A percentile compares a stretch with the other conserved stretches of the same genome.
Conservation (phyloP, 2,888 invertebrate species). For the Ochropleura plecta region DNA sequence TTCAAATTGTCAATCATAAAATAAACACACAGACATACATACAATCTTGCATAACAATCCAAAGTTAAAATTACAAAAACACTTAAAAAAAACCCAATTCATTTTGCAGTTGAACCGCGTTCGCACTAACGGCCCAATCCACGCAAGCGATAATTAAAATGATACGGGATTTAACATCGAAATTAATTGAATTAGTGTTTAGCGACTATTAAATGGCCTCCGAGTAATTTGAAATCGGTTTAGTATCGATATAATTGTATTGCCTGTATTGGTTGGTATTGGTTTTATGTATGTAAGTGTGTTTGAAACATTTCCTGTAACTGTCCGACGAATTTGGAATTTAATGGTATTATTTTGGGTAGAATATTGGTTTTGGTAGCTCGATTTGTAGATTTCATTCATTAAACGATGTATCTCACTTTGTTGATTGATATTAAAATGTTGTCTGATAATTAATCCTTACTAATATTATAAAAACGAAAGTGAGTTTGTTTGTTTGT, state of each 20-base stretch:
- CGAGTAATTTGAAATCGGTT: conserved; percentile 57
- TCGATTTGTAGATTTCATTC: conserved; percentile 11
- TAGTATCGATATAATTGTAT: conserved; percentile 56
- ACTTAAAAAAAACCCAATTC: conserved; percentile 19
- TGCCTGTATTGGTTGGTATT: conserved; percentile 19
- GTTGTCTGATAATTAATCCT: too few relatives aligned
- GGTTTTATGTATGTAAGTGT: background rate
- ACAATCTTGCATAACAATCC: background rate
- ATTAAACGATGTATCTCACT: background rate
- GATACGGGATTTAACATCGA: conserved; percentile 61
- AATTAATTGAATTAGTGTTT: conserved; percentile 67
- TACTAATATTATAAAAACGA: too few relatives aligned
- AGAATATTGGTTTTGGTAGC: conserved; percentile 10
- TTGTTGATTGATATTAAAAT: background rate
- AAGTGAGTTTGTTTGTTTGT: too few relatives aligned
- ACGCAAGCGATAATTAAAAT: conserved; percentile 61
- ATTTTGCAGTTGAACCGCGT: conserved; percentile 24
- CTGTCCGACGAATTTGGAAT: conserved; percentile 34
- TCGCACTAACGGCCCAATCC: conserved; percentile 43
- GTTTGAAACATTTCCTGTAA: conserved; percentile 42
- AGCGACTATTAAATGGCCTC: conserved; percentile 57
- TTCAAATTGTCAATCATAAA: too few relatives aligned
- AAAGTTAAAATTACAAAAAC: background rate
- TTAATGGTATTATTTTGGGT: conserved; percentile 14
- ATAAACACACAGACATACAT: too few relatives aligned